Evolutionary conservation across 2,797 vertebrate genomes (phyloP), one percentile per base, ranked within the genome.

Genomic region (Pagetopsis macropterus): DNA sequence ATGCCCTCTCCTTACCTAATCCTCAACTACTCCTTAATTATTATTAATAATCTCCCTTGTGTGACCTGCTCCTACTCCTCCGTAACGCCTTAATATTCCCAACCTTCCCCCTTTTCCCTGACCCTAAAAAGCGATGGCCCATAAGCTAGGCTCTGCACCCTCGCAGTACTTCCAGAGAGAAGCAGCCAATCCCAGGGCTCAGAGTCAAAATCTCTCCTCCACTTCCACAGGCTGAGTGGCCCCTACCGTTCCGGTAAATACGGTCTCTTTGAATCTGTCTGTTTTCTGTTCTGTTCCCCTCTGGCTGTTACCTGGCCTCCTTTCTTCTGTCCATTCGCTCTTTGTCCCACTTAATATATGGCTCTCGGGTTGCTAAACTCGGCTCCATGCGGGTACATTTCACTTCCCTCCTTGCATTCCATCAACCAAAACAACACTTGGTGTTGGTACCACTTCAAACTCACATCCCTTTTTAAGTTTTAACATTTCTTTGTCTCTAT

Each of bases 121-220:
- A 74, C 72, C 82, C 79, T 55, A 80, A 88, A 86, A 92, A 93
- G 92, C 70, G 52, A 83, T 91, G 87, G 87, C 89, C 88, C 87
- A 93, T 93, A 94, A 91, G 83, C 91, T 94, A 91, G 94, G 91
- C 88, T 95, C 94, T 1, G 92, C 93, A 61, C 93, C 93, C 80
- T 92, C 94, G 83, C 94, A 95, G 91, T 94, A 92, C 92, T 93
- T 94, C 91, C 95, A 93, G 90, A 94, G 91, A 92, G 95, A 95
- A 83, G 93, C 91, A 91, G 90, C 92, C 88, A 94, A 93, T 89
- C 92, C 90, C 87, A 88, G 91, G 88, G 85, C 87, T 87, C 91
- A 92, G 82, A 91, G 89, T 89, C 91, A 92, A 77, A 92, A 89
- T 90, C 90, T 94, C 61, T 91, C 93, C 86, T 95, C 94, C 72